Percentiles rank a stretch among this genome's conserved stretches.
These are phyloP conservation scores for Drosophila subpulchrella DNA, from an alignment of 1,140 invertebrate species.

Conservation along the genomic window DNA sequence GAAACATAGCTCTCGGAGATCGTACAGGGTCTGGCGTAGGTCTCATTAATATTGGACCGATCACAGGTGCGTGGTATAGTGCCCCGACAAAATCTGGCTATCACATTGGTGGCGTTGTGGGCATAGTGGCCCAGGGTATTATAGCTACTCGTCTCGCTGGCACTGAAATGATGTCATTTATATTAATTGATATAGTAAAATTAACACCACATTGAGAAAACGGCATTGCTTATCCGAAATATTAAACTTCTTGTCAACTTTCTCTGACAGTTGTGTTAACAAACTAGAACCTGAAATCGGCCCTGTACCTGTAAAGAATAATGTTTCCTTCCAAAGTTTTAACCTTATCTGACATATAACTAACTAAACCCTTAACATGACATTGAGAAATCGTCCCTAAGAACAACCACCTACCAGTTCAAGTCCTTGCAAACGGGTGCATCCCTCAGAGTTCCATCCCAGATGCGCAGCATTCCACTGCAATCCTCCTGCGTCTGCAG, in stretches of 20 bases:
- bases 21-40: constrained; percentile 88
- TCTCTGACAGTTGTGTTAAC: too few species aligned
- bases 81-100: constrained; percentile 92
- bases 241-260: too few species aligned
- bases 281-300: too few species aligned
- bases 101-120: constrained; percentile 88
- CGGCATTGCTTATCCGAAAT: too few species aligned
- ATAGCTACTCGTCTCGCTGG: constrained; percentile 50
- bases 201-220: too few species aligned
- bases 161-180: constrained; percentile 5
- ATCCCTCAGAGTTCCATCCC: constrained; percentile 92
- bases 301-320: too few species aligned
- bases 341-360: too few species aligned
- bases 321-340: too few species aligned
- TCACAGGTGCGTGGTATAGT: constrained; percentile 91
- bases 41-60: constrained; percentile 85
- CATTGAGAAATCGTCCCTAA: too few species aligned
- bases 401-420: constrained; percentile 87
- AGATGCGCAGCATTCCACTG: constrained; percentile 92
- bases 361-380: too few species aligned
- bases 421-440: constrained; percentile 91
- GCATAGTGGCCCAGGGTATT: constrained; percentile 57
- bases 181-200: background rate
- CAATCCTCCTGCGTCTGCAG: constrained; percentile 89
- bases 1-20: constrained; percentile 93